phyloP scores from a whole-genome alignment of 2,797 vertebrate species.

The Acipenser oxyrinchus region DNA sequence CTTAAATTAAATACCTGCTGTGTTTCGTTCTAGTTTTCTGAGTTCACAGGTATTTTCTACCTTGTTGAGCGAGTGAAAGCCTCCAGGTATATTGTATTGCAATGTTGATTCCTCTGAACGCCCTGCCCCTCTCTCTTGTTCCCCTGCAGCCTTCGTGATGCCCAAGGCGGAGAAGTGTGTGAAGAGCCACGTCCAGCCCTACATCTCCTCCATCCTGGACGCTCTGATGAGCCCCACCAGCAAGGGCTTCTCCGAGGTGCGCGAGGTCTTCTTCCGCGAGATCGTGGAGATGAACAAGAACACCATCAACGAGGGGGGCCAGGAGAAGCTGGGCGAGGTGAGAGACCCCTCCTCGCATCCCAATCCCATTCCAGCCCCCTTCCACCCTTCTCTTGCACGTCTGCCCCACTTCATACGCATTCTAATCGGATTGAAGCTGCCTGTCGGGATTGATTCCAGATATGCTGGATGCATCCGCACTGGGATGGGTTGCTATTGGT shows the following conservation, averaged over 20 bases:
- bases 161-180: conserved; percentile 80
- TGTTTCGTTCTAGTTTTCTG: no score
- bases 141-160: conserved; percentile 63
- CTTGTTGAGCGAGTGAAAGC: no score
- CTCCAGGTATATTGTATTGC: no score
- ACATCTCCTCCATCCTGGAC: conserved; percentile 89
- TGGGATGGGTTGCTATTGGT: no score
- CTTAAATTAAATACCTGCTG: no score
- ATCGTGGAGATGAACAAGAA: conserved; percentile 89
- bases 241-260: conserved; percentile 82
- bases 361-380: no score
- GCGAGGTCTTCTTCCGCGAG: conserved; percentile 84
- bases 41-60: no score
- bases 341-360: conserved; percentile 27
- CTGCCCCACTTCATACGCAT: no score
- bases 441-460: no score
- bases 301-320: conserved; percentile 66
- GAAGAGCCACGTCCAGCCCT: conserved; percentile 76
- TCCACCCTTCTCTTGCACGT: neutral
- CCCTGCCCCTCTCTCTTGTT: neutral
- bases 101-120: no score
- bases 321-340: conserved; percentile 78
- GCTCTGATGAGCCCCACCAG: conserved; percentile 92
- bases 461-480: no score
- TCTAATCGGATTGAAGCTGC: no score